Conservation (phyloP, 2,888 invertebrate genomes). For the Bembecia ichneumoniformis region DNA sequence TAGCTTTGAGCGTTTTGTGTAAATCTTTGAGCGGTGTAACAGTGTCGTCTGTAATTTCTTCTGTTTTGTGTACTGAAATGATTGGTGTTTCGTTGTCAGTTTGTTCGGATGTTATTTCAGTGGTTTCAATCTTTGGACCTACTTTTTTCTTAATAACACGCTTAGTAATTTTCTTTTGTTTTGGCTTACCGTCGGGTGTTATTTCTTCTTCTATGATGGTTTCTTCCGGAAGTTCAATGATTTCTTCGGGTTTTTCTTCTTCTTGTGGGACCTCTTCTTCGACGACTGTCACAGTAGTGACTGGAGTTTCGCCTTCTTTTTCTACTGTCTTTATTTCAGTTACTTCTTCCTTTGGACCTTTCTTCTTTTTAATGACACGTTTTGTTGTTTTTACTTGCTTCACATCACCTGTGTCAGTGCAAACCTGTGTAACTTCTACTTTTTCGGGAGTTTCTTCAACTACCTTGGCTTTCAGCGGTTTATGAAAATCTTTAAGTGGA, state of each 20-base stretch:
- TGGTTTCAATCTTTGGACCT: slow-evolving; percentile 34
- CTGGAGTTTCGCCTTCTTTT: slow-evolving; percentile 1
- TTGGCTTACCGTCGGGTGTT: slow-evolving; percentile 18
- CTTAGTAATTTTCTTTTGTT: slow-evolving; percentile 23
- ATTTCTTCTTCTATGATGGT: slow-evolving; percentile 16
- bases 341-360: slow-evolving; percentile 20
- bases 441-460: slow-evolving; percentile 20
- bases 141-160: slow-evolving; percentile 28
- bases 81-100: slow-evolving; percentile 27
- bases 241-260: slow-evolving; percentile 13
- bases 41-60: slow-evolving; percentile 17
- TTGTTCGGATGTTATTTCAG: slow-evolving; percentile 32
- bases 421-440: slow-evolving; percentile 24
- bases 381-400: slow-evolving; percentile 15
- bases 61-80: slow-evolving; percentile 17
- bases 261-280: slow-evolving; percentile 30
- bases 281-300: slow-evolving; percentile 1
- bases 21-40: slow-evolving; percentile 9
- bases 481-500: slow-evolving; percentile 13
- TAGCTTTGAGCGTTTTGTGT: slow-evolving; percentile 7
- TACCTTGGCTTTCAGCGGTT: slow-evolving; percentile 1
- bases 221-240: slow-evolving; percentile 36
- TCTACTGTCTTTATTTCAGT: slow-evolving; percentile 1
- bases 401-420: slow-evolving; percentile 22
- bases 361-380: slow-evolving; percentile 26